These are phyloP conservation scores for Todiramphus saurophagus DNA, from an alignment of 2,113 vertebrate species.

Conservation along the genomic window DNA sequence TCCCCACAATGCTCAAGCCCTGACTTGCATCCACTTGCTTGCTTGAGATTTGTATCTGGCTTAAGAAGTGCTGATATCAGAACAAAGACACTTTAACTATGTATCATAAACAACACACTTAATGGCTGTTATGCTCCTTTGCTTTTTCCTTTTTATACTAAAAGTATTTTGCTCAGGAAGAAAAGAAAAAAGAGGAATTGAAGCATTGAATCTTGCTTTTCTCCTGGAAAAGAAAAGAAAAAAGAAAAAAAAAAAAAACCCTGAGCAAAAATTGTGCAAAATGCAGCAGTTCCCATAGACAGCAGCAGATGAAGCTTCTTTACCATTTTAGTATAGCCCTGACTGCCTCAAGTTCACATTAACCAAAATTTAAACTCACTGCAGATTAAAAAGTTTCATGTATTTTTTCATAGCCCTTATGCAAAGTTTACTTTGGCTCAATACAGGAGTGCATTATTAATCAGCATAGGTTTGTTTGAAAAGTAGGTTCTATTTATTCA, in stretches of 20 bases:
- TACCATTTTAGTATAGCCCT: not conserved
- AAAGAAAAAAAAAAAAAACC: not conserved
- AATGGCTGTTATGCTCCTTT: not conserved
- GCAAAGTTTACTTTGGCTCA: conserved; percentile 37
- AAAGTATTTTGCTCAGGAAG: not conserved
- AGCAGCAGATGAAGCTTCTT: not conserved
- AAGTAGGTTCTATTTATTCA: conserved; percentile 41
- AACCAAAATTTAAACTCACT: conserved; percentile 14
- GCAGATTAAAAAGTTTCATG: not conserved
- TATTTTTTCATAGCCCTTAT: not conserved
- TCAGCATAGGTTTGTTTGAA: conserved; percentile 49
- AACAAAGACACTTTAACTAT: not conserved
- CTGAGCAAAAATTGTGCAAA: not conserved
- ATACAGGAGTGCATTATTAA: conserved; percentile 25
- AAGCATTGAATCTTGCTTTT: not conserved
- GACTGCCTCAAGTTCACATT: not conserved
- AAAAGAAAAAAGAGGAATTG: not conserved
- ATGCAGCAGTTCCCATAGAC: not conserved
- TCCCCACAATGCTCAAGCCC: not conserved
- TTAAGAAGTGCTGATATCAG: not conserved
- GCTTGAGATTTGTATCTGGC: not conserved
- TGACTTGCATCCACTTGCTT: not conserved
- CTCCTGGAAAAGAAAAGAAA: not conserved
- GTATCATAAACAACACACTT: not conserved
- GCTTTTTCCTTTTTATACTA: not conserved